Evolutionary conservation across 2,113 vertebrate genomes (phyloP).

Genomic region (Apteryx mantelli): DNA sequence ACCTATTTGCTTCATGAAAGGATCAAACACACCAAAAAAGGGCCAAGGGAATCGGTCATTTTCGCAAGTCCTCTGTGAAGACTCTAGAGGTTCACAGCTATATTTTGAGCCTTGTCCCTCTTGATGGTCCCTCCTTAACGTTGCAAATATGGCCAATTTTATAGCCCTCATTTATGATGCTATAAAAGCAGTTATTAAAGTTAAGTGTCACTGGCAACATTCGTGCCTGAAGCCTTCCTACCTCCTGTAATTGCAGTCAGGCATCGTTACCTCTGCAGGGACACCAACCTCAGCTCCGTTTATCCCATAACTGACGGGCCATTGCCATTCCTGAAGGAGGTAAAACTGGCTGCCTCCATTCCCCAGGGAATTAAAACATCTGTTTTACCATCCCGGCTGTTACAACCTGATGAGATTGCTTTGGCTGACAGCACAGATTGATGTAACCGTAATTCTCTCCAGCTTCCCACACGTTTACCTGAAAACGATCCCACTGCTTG

Average conservation of each 20-base stretch:
- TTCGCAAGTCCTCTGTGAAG: neutral
- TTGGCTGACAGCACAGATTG: neutral
- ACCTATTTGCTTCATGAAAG: neutral
- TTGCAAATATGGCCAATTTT: neutral
- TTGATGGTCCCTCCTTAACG: neutral
- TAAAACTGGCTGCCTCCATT: neutral
- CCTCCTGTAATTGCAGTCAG: neutral
- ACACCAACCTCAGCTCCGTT: neutral
- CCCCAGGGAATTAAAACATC: neutral
- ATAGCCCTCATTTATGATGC: neutral
- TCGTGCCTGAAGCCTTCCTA: neutral
- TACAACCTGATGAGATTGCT: accelerated
- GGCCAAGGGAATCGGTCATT: neutral
- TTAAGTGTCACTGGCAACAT: accelerated
- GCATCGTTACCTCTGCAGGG: neutral
- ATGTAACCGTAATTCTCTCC: neutral
- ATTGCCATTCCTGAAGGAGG: neutral
- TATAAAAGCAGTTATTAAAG: neutral
- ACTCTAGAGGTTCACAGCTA: neutral
- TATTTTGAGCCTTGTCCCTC: neutral
- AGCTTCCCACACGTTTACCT: neutral
- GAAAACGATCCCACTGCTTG: neutral
- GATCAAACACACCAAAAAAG: neutral
- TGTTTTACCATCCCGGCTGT: neutral
- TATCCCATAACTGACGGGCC: neutral